Evolutionary conservation across 2,113 vertebrate species (phyloP), one percentile per base, ranked within the genome.

Genomic region (Platysternon megacephalum): DNA sequence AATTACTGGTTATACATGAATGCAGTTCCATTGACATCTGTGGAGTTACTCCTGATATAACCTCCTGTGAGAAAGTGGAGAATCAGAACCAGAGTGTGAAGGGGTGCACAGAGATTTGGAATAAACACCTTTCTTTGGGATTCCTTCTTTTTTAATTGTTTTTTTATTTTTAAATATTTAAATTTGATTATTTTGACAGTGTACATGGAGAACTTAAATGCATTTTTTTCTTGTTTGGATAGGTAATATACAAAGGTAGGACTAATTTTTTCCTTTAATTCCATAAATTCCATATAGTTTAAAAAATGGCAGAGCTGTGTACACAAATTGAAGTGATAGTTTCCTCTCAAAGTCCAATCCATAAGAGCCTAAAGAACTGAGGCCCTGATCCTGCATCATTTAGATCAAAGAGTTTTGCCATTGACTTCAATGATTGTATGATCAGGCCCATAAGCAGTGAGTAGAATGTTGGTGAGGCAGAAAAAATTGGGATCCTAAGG

Each of bases 1-100:
- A 35, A 4, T 65, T 65, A 65, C 61, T 65, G 29, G 61, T 65
- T 65, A 32, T 65, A 35, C 14, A 35, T 35, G 61, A 65, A 35
- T 17, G 32, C 6, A 35, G 61, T 65, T 78, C 74, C 26, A 26
- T 44, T 28, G 21, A n/a, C 42, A 44, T 78, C 74, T 22, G 68
- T 35, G 21, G 32, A 9, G 52, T 46, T 0, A 2, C 46, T 46
- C 52, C 52, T 86, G 44, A 35, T 42, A 65, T 13, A 3, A 11
- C 44, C 16, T 44, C 21, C 9, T 35, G 65, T 22, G 74, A 4
- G 13, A 35, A 65, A 35, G 13, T 4, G 42, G 51, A 65, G 44
- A 4, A 4, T 16, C 5, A 0, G 26, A 29, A n/a, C 1, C 1
- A 19, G 19, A 0, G 0, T 12, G n/a, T 22, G 16, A 29, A 13